phyloP scores from a whole-genome alignment of 30 jellyfish, hydroid and myxozoan genomes.

The Mastigias papua region DNA sequence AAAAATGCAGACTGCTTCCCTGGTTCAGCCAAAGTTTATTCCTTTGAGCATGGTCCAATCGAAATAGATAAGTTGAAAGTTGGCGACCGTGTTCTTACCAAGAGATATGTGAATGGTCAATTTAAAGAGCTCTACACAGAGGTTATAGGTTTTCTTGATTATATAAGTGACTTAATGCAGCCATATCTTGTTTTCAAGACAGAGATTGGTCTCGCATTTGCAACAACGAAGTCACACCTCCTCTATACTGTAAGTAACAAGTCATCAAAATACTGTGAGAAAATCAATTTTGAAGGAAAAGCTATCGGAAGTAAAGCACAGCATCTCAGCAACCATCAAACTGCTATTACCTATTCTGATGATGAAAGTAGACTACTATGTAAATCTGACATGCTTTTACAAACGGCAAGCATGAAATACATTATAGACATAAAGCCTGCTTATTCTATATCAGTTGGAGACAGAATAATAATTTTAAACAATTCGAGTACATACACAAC shows the following conservation, averaged over 20 bases:
- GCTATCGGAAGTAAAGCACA: background rate
- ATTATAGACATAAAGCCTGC: background rate
- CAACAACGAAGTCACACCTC: slow-evolving; percentile 56
- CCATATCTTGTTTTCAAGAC: slow-evolving; percentile 23
- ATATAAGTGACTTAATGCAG: background rate
- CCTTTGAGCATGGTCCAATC: slow-evolving; percentile 22
- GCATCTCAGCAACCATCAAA: background rate
- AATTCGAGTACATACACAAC: background rate
- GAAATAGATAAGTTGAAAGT: slow-evolving; percentile 42
- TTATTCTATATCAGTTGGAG: background rate
- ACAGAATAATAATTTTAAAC: background rate
- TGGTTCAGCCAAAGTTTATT: slow-evolving; percentile 49
- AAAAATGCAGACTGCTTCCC: slow-evolving; percentile 73
- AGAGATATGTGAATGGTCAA: background rate
- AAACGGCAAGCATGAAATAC: background rate
- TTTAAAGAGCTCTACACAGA: slow-evolving; percentile 17
- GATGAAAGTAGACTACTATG: background rate
- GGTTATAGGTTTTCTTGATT: slow-evolving; percentile 65
- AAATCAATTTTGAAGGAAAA: background rate
- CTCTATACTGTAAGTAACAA: background rate
- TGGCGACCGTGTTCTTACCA: slow-evolving; percentile 75
- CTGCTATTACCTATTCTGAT: background rate
- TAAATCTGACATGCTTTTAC: background rate
- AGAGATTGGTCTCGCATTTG: slow-evolving; percentile 16
- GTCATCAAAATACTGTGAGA: background rate